Evolutionary conservation across 2,888 invertebrate species (phyloP), one percentile per base, ranked within the genome.

Genomic region (Cerastoderma edule): DNA sequence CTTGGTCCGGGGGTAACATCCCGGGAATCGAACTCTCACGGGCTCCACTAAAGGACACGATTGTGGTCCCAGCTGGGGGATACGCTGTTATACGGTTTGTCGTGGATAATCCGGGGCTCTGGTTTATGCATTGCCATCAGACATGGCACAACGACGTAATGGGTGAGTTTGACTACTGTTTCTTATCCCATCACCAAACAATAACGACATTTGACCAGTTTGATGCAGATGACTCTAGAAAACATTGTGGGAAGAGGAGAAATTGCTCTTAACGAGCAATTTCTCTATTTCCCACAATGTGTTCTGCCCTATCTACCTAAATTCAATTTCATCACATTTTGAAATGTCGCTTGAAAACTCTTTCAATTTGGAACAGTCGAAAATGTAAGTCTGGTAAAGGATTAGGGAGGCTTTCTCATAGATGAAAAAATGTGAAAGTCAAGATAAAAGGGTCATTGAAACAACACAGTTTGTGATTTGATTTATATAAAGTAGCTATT

Each of bases 61-160:
- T 90, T 16, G 81, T 84, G 6, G 82, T 90, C 6, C 90, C 90
- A 2, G 83, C 85, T 6, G 83, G 85, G 30, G 89, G 90, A 8
- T 90, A 90, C 70, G 89, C 80, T 19, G 87, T 89, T n/a, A 75
- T 89, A 27, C 72, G 89, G n/a, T 85, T 90, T 72, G 75, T 65
- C 67, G 87, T 88, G 6, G 85, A 89, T 35, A 91, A 90, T 72
- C 90, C 89, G 2, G 90, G 90, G 0, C 28, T 83, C 24, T 90
- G 90, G 90, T 67, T 83, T 28, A 67, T 89, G 32, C 89, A 90
- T 67, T 90, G 90, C 67, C 90, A 90, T 70, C 84, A 86, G 33
- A 85, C 85, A 22, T 39, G 82, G 13, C 90, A 90, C 68, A 75
- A 48, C 46, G 50, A 60, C 30, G 2, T 60, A n/a, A 30, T 30